A percentile compares a stretch with the other conserved stretches of the same genome.
Conservation (phyloP, 2,888 invertebrate genomes). For the Isoperla grammatica region DNA sequence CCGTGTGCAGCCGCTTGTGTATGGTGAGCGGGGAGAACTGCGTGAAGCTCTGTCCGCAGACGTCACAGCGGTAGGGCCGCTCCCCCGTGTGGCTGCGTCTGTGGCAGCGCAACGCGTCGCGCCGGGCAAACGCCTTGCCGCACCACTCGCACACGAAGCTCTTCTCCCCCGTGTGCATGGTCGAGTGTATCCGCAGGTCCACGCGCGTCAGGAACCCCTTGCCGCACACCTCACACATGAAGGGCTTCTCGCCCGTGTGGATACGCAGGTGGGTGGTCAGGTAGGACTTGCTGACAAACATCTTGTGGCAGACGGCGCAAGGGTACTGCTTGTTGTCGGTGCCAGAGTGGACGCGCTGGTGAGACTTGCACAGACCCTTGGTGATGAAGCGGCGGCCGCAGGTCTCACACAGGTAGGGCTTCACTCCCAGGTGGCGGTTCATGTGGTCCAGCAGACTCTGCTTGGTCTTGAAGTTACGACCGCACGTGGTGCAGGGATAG, state of each 20-base stretch:
- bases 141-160: slow-evolving; percentile 57
- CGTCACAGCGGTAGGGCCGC: slow-evolving; percentile 53
- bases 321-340: slow-evolving; percentile 54
- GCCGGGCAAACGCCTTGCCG: slow-evolving; percentile 54
- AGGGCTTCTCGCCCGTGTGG: slow-evolving; percentile 56
- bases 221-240: slow-evolving; percentile 49
- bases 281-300: slow-evolving; percentile 57
- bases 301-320: slow-evolving; percentile 53
- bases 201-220: slow-evolving; percentile 51
- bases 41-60: slow-evolving; percentile 57
- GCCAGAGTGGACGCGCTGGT: slow-evolving; percentile 54
- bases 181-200: slow-evolving; percentile 54
- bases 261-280: slow-evolving; percentile 53
- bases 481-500: slow-evolving; percentile 52
- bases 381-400: slow-evolving; percentile 56
- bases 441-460: slow-evolving; percentile 55
- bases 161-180: slow-evolving; percentile 58
- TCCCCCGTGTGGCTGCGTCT: slow-evolving; percentile 54
- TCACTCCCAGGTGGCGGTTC: slow-evolving; percentile 55
- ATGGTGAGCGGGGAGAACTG: slow-evolving; percentile 61
- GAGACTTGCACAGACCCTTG: slow-evolving; percentile 54
- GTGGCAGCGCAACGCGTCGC: slow-evolving; percentile 55
- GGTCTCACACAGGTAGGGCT: slow-evolving; percentile 53
- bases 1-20: slow-evolving; percentile 56
- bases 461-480: slow-evolving; percentile 54